Conservation (phyloP, 2,113 vertebrate species). For the Pygoscelis antarcticus region DNA sequence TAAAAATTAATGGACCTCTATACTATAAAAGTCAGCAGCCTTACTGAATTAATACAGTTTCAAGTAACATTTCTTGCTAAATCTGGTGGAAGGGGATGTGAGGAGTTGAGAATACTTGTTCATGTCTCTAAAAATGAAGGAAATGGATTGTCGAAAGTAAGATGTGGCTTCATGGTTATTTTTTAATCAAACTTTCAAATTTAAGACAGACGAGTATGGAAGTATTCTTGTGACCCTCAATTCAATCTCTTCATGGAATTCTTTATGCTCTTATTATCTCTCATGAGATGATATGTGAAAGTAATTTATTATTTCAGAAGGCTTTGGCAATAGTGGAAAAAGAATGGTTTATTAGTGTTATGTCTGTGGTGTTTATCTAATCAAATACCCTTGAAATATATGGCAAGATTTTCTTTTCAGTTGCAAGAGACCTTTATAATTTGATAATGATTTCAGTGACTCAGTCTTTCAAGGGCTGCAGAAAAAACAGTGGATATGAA, state of each 20-base stretch:
- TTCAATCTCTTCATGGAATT: neutral
- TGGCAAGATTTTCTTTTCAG: neutral
- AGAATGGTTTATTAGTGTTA: neutral
- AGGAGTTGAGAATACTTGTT: neutral
- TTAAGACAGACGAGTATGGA: neutral
- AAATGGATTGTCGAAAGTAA: neutral
- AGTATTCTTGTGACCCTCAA: neutral
- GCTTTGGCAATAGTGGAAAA: neutral
- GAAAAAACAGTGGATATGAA: neutral
- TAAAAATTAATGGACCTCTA: neutral
- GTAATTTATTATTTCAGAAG: neutral
- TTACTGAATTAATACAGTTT: neutral
- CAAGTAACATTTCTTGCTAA: neutral
- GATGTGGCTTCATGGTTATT: neutral
- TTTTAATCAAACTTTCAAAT: neutral
- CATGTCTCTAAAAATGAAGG: neutral
- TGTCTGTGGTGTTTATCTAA: neutral
- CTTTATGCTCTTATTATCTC: neutral
- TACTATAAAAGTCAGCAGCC: neutral
- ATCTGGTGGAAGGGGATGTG: neutral
- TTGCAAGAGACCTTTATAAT: neutral
- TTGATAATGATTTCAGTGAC: neutral
- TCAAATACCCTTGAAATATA: neutral
- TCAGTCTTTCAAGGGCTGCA: neutral
- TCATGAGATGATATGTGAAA: neutral